Base-by-base conservation (phyloP, 2,113 vertebrate genomes). In the Semicossyphus pulcher region DNA sequence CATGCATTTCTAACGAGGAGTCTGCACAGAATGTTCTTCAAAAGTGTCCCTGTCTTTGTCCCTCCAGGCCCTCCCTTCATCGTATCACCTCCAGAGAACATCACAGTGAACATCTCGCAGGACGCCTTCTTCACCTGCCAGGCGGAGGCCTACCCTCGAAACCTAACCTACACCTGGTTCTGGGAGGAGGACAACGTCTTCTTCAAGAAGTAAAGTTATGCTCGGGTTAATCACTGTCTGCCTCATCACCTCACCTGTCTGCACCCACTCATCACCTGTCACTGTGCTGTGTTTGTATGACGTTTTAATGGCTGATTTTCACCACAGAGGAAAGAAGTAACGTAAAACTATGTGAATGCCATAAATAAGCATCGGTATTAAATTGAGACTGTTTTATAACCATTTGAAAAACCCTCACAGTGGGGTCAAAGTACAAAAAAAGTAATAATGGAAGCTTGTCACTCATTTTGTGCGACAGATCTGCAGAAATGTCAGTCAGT, bases 121-220 rank as follows among this genome's bases (percentile, higher is more conserved):
- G 97, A 99, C 89, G 98, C 98, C 73, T 95, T 99, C 92, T 97
- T 99, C 93, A 98, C 97, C 91, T 99, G 98, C 95, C 96, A 97
- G 92, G 97, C 98, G 0, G 98, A 99, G 92, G 98, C 98, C 4
- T 99, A 99, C 86, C 98, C 98, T 0, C 96, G 97, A 87, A 99
- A 99, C 95, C 94, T 99, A 92, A 99, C 97, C 70, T 99, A 99
- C 92, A 97, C 95, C 91, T 99, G 97, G 98, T 96, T 97, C 92
- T 98, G 96, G 96, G 96, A 98, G 90, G 96, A 98, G 68, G 96
- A 97, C 89, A 99, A 99, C 0, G 97, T 99, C 94, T 99, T 97
- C 94, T 99, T 99, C 92, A 98, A 98, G 94, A 99, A 98, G 97
- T 99, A 95, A 97, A 92, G 90, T 93, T 91, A 89, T 93, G 86